These are phyloP conservation scores for Autographa gamma DNA, from an alignment of 2,888 invertebrate genomes.

Conservation along the genomic window DNA sequence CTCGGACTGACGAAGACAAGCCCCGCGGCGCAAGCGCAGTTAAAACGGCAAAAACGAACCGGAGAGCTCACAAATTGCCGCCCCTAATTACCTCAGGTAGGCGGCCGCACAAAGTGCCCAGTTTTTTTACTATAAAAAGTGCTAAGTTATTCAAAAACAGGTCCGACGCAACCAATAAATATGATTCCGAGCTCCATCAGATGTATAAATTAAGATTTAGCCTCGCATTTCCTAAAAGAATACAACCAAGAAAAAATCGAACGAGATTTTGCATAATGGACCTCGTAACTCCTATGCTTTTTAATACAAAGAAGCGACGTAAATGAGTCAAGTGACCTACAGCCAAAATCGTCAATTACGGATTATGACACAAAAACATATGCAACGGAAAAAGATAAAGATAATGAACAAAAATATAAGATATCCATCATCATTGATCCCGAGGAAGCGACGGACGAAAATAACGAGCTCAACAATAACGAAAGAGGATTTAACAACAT, in stretches of 20 bases:
- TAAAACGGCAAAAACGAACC: constrained; percentile 68
- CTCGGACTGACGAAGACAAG: constrained; percentile 44
- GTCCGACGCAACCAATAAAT: constrained; percentile 65
- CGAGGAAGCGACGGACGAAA: constrained; percentile 39
- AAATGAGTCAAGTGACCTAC: constrained; percentile 40
- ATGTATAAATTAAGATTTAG: constrained; percentile 59
- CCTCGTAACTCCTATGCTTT: constrained; percentile 40
- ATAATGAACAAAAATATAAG: constrained; percentile 50
- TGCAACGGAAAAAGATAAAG: constrained; percentile 13
- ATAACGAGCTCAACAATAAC: constrained; percentile 58
- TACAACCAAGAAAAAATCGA: constrained; percentile 31
- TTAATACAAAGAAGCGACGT: constrained; percentile 38
- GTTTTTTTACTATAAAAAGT: constrained; percentile 71
- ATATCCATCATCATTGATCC: constrained; percentile 50
- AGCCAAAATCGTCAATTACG: constrained; percentile 30
- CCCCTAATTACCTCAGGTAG: constrained; percentile 81
- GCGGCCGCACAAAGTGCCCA: constrained; percentile 70
- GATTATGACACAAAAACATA: constrained; percentile 27
- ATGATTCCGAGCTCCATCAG: constrained; percentile 58
- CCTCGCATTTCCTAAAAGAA: constrained; percentile 44
- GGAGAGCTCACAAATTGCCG: constrained; percentile 75
- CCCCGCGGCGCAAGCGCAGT: constrained; percentile 61
- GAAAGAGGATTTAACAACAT: constrained; percentile 64
- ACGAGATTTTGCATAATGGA: constrained; percentile 46
- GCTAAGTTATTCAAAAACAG: constrained; percentile 76